Evolutionary conservation across 2,888 invertebrate species (phyloP).

Genomic region (Molanna angustata): DNA sequence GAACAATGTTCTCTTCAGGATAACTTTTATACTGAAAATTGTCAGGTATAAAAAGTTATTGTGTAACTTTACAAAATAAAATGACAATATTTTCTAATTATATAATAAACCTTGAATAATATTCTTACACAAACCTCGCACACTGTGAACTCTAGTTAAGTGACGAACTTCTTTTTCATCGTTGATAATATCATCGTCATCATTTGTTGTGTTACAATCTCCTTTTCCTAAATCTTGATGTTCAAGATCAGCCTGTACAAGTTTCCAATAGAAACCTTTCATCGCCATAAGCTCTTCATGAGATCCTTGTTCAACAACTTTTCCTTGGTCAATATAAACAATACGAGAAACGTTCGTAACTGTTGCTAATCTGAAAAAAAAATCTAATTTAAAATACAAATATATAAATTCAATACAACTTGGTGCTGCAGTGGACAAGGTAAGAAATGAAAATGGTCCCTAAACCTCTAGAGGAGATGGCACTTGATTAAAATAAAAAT

Average conservation of each 20-base stretch:
- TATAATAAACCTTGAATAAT: too few species aligned
- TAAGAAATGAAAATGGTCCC: not conserved
- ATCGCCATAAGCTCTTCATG: slow-evolving; percentile 64
- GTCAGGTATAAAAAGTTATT: too few species aligned
- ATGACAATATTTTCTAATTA: too few species aligned
- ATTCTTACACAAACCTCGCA: too few species aligned
- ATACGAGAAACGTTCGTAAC: slow-evolving; percentile 68
- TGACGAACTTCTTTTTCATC: slow-evolving; percentile 32
- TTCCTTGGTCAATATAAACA: slow-evolving; percentile 67
- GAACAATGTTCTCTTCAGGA: too few species aligned
- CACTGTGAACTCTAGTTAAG: slow-evolving; percentile 23
- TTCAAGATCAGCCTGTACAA: slow-evolving; percentile 59
- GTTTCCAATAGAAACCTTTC: slow-evolving; percentile 62
- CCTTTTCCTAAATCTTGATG: slow-evolving; percentile 44
- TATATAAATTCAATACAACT: not conserved
- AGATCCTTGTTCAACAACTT: slow-evolving; percentile 67
- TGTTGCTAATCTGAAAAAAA: slow-evolving; percentile 60
- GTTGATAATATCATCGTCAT: slow-evolving; percentile 36
- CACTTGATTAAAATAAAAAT: too few species aligned
- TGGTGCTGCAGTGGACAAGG: not conserved
- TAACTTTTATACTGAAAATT: too few species aligned
- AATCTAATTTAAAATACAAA: too few species aligned
- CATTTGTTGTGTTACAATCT: slow-evolving; percentile 39
- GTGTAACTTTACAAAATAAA: too few species aligned
- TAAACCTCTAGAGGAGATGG: too few species aligned